phyloP scores from a whole-genome alignment of 2,888 invertebrate species.

The Leptothorax acervorum region DNA sequence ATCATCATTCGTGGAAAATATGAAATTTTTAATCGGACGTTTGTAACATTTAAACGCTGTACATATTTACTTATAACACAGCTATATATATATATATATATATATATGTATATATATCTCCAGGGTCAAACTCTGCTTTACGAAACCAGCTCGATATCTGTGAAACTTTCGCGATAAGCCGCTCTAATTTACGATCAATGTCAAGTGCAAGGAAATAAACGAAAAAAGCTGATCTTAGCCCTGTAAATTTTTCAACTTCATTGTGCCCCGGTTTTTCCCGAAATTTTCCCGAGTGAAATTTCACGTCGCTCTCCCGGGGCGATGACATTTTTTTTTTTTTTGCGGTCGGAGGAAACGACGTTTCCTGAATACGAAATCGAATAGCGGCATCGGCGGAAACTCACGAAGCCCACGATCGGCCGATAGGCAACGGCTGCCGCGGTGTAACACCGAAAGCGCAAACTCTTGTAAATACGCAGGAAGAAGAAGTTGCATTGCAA shows the following conservation, averaged over 20 bases:
- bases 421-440: slow-evolving; percentile 14
- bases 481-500: not conserved
- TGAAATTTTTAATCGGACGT: not conserved
- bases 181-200: not conserved
- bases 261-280: not conserved
- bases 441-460: not conserved
- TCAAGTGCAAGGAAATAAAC: not conserved
- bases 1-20: not conserved
- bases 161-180: not conserved
- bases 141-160: not conserved
- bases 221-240: not conserved
- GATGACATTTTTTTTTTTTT: slow-evolving; percentile 46
- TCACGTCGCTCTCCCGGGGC: not conserved
- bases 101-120: no score
- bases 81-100: no score
- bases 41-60: not conserved
- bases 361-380: slow-evolving; percentile 71
- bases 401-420: slow-evolving; percentile 57
- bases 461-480: slow-evolving; percentile 10
- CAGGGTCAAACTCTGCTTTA: not conserved
- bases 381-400: slow-evolving; percentile 69
- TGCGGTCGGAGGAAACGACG: slow-evolving; percentile 70
- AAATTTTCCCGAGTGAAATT: slow-evolving; percentile 26
- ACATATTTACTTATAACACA: not conserved
- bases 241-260: not conserved